A percentile compares a stretch with the other conserved stretches of the same genome.
phyloP scores from a whole-genome alignment of 2,113 vertebrate species.

The Anolis sagrei region DNA sequence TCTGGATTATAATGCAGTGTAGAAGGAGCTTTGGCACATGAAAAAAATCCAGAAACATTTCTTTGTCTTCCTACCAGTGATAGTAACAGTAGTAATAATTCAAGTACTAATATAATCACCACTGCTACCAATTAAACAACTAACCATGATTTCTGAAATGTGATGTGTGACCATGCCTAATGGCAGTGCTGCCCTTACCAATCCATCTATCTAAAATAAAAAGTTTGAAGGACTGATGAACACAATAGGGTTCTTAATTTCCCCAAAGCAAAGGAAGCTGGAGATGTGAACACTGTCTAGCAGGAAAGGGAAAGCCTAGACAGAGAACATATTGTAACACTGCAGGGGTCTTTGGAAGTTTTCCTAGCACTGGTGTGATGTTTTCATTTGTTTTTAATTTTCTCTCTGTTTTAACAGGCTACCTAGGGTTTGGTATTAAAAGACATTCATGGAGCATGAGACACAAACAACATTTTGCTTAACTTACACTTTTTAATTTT shows the following conservation, averaged over 20 bases:
- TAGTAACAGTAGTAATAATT: neutral
- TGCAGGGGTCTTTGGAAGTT: neutral
- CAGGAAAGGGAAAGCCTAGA: conserved; percentile 7
- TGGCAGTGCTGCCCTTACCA: neutral
- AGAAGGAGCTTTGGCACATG: neutral
- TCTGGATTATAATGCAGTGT: no score
- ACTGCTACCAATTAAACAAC: no score
- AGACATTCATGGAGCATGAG: conserved; percentile 8
- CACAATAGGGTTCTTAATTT: neutral
- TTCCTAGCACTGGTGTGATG: neutral
- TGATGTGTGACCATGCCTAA: neutral
- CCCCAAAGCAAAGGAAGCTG: neutral
- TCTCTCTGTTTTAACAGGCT: conserved; percentile 2
- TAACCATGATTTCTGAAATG: neutral
- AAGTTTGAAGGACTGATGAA: neutral
- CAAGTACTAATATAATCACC: no score
- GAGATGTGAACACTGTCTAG: neutral
- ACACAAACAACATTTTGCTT: neutral
- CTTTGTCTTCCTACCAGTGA: neutral
- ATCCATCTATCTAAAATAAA: neutral
- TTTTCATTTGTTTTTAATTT: conserved; percentile 25
- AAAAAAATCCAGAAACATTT: neutral
- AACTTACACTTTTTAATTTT: neutral
- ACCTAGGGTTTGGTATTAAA: neutral
- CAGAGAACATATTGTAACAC: neutral